Base-by-base conservation (phyloP, 2,113 vertebrate genomes). In the Uria lomvia region DNA sequence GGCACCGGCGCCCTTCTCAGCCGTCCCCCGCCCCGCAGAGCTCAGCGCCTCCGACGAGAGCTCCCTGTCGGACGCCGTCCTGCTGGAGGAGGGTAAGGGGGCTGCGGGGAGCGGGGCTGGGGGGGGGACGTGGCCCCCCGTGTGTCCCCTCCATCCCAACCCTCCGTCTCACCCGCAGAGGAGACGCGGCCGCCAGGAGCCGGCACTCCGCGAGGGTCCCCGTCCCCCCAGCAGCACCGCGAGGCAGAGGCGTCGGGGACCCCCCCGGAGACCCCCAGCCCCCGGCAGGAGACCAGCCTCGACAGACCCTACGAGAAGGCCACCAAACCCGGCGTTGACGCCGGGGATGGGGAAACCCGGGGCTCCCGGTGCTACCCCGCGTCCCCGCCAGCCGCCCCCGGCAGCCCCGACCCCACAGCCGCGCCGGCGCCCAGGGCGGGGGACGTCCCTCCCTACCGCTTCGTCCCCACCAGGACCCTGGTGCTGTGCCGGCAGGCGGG, bases 301-400 rank as follows among this genome's bases (percentile, higher is more conserved):
- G 71, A 94, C 26, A 52, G 82, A 79, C n/a, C 78, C 43, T 78
- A 79, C 0, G 74, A 94, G 56, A 86, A 50, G 43, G 40, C 52
- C n/a, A 79, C 66, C 78, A 82, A 63, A 38, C 15, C 40, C 1
- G 2, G 47, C 0, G 3, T 16, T 0, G 4, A 55, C 7, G n/a
- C 32, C 0, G 8, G 43, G 20, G 71, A 92, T 20, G 62, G 38
- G 38, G 86, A 92, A 50, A 53, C 15, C 4, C 49, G 11, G 42
- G 60, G 38, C 1, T 78, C 94, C 18, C 50, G 50, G 4, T 78
- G 85, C 82, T 93, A 32, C 56, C 50, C 65, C 3, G 40, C 36
- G 12, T 66, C 88, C 38, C 60, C 50, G 0, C 24, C 3, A 0
- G 32, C 42, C 13, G 1, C 32, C 32, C 30, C 81, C 0, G 0